Evolutionary conservation across 1,140 invertebrate species (phyloP).

Genomic region (Drosophila mayri): DNA sequence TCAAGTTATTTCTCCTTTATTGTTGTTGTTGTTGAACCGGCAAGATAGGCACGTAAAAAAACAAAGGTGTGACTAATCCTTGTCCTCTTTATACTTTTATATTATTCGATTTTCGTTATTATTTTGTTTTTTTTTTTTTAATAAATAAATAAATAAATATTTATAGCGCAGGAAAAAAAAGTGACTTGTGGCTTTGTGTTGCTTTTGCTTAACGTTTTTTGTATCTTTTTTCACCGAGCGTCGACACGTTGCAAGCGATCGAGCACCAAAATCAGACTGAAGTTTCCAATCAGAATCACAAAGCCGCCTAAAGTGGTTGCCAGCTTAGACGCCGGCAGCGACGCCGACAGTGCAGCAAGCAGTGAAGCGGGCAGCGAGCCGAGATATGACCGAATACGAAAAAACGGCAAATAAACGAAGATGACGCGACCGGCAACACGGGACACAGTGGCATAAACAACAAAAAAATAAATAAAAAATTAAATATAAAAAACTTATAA

Average conservation of each 20-base stretch:
- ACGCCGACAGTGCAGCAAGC: conserved; percentile 16
- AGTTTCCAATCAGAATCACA: conserved; percentile 79
- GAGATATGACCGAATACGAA: conserved; percentile 82
- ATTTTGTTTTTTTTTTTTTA: neutral
- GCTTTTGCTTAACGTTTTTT: conserved; percentile 4
- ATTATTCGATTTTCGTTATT: conserved; percentile 11
- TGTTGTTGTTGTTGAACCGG: conserved; percentile 43
- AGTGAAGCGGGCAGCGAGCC: conserved; percentile 43
- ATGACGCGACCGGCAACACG: conserved; percentile 51
- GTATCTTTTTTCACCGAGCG: conserved; percentile 51
- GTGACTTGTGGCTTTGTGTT: conserved; percentile 30
- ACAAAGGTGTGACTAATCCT: conserved; percentile 69
- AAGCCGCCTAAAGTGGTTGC: conserved; percentile 76
- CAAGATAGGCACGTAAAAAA: conserved; percentile 50
- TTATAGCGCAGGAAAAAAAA: conserved; percentile 41
- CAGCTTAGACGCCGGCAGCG: conserved; percentile 60
- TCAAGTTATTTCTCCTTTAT: conserved; percentile 11
- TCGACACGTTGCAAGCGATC: conserved; percentile 83
- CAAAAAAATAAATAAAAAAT: accelerated
- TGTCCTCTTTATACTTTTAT: conserved; percentile 29
- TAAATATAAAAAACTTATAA: neutral
- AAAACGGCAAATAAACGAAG: conserved; percentile 56
- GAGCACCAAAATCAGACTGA: conserved; percentile 85
- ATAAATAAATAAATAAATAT: conserved; percentile 56
- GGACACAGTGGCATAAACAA: conserved; percentile 16